Conservation (phyloP, 2,113 vertebrate genomes). For the Ophiodon elongatus region DNA sequence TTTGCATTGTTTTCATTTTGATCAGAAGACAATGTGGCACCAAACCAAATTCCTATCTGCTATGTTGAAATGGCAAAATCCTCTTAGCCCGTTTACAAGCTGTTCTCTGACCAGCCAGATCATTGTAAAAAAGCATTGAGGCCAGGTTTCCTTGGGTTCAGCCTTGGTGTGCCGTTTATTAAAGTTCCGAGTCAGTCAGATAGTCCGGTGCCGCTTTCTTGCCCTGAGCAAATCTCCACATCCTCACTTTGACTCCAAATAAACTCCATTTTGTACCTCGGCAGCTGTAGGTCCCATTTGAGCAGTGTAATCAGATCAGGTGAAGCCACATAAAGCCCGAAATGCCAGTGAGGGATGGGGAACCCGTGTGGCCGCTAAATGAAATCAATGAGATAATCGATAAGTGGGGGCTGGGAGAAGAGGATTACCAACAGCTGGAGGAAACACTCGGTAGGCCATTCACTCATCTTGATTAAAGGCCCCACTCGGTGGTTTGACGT, state of each 20-base stretch:
- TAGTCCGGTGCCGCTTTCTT: background rate
- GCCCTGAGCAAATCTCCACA: conserved; percentile 9
- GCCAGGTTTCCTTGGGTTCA: conserved; percentile 38
- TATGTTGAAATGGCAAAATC: background rate
- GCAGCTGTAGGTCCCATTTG: conserved; percentile 20
- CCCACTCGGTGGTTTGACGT: conserved; percentile 38
- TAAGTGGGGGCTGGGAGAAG: conserved; percentile 64
- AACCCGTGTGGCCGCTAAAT: conserved; percentile 61
- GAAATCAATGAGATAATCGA: conserved; percentile 78
- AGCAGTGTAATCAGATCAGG: conserved; percentile 69
- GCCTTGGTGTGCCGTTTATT: background rate
- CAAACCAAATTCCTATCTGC: background rate
- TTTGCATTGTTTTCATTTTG: background rate
- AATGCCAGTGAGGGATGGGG: conserved; percentile 59
- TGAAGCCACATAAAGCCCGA: conserved; percentile 44
- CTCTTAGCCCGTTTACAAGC: conserved; percentile 55
- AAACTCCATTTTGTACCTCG: conserved; percentile 21
- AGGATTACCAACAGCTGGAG: conserved; percentile 73
- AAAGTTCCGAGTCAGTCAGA: background rate
- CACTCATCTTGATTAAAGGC: conserved; percentile 77
- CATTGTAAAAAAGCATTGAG: conserved; percentile 47
- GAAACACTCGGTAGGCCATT: conserved; percentile 58
- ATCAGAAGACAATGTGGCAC: background rate
- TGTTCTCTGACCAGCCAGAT: conserved; percentile 49
- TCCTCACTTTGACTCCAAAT: conserved; percentile 28